Percentiles rank a stretch among this genome's conserved stretches.
phyloP scores from a whole-genome alignment of 2,888 invertebrate species.

The Neria commutata region DNA sequence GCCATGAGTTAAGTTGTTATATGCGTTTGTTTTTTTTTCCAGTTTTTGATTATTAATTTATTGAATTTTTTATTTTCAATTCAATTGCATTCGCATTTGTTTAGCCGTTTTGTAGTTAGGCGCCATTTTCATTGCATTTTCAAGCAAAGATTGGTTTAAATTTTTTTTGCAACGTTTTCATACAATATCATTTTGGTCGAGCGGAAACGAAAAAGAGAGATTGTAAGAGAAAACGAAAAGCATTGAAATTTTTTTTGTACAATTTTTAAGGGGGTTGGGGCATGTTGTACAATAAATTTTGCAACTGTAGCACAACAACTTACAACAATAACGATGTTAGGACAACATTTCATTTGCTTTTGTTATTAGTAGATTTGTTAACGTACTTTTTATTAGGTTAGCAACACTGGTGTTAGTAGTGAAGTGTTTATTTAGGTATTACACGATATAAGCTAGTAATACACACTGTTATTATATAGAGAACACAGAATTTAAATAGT shows the following conservation, averaged over 20 bases:
- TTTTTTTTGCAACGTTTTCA: neutral
- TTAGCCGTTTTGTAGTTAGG: slow-evolving; percentile 43
- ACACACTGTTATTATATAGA: too few relatives aligned
- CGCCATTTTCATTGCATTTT: slow-evolving; percentile 14
- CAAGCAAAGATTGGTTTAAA: too few relatives aligned
- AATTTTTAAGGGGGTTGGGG: neutral
- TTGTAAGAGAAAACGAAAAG: neutral
- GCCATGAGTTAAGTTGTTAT: slow-evolving; percentile 47
- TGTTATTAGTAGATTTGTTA: neutral
- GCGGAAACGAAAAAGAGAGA: neutral
- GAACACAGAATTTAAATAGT: too few relatives aligned
- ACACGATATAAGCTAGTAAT: too few relatives aligned
- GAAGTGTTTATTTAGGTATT: too few relatives aligned
- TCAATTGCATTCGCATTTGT: slow-evolving; percentile 42
- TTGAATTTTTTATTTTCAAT: slow-evolving; percentile 12
- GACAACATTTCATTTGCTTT: slow-evolving; percentile 13
- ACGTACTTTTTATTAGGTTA: neutral
- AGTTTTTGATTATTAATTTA: slow-evolving; percentile 17
- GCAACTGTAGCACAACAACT: slow-evolving; percentile 26
- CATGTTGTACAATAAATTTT: neutral
- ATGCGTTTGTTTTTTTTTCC: slow-evolving; percentile 5
- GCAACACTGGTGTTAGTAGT: slow-evolving; percentile 23
- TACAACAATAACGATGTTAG: slow-evolving; percentile 28
- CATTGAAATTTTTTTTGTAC: slow-evolving; percentile 7
- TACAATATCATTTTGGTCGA: neutral